Evolutionary conservation across 2,797 vertebrate genomes (phyloP), one percentile per base, ranked within the genome.

Genomic region (Gallinago stenura): DNA sequence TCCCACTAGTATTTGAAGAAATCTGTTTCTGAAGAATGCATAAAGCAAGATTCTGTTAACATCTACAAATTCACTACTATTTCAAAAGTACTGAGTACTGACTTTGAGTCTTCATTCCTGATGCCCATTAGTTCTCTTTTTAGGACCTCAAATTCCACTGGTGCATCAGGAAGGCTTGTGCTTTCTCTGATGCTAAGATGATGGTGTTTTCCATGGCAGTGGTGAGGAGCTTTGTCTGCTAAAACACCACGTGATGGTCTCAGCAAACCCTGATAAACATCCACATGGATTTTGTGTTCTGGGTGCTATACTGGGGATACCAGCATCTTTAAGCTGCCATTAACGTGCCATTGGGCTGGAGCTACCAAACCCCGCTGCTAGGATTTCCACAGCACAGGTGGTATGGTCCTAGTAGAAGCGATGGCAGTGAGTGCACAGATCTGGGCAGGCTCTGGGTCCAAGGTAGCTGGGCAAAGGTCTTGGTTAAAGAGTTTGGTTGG

Each of bases 41-140:
- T 26, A 53, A 71, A 31, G 19, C 16, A 41, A 33, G 54, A 64
- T 48, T 80, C 13, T 77, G 17, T 48, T n/a, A 35, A 21, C 61
- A 57, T 19, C 31, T 68, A 2, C 0, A 1, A 7, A 35, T 33
- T 54, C 9, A 6, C 15, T 58, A 10, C 39, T 54, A 0, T 72
- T 82, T 87, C 26, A 17, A 35, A 70, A 20, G 25, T 61, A 45
- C 31, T 9, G 24, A 24, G 70, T 30, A 15, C 41, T 65, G 7
- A 16, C 20, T 37, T 70, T 25, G 28, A 43, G 11, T 6, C 91
- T 87, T 90, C 3, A 15, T 91, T 71, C n/a, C 46, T 83, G 28
- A n/a, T 68, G 31, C 21, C 41, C 10, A 10, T 46, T 57, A 37
- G 5, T 54, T 76, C 26, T 76, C 4, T 39, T 70, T 83, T 31